Conservation (phyloP, 2,113 vertebrate species). For the Hippolais icterina region DNA sequence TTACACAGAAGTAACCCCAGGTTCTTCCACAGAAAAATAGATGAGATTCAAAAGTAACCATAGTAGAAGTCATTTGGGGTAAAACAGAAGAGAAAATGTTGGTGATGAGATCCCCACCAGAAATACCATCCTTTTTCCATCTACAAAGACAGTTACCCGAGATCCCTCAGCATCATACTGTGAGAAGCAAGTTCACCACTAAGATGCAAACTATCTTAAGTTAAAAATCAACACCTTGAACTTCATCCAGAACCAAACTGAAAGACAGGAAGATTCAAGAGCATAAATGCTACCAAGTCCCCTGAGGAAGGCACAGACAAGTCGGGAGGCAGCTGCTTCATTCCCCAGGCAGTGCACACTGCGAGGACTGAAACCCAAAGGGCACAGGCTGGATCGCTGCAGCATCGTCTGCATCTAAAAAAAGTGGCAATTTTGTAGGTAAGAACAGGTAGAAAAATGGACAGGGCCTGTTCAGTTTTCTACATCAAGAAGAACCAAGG, state of each 20-base stretch:
- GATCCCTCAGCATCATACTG: not conserved
- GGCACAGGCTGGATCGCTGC: not conserved
- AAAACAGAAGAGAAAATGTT: not conserved
- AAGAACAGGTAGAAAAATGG: not conserved
- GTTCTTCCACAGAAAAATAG: not conserved
- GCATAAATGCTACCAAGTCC: not conserved
- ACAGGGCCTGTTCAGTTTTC: not conserved
- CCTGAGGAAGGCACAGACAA: not conserved
- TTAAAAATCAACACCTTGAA: not conserved
- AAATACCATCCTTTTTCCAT: not conserved
- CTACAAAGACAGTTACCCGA: rapidly evolving
- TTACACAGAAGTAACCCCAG: not conserved
- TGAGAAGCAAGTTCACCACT: not conserved
- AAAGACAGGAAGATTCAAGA: not conserved
- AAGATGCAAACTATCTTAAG: not conserved
- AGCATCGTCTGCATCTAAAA: not conserved
- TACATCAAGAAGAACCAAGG: not conserved
- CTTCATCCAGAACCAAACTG: not conserved
- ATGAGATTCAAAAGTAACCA: not conserved
- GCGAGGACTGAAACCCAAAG: not conserved
- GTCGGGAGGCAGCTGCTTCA: not conserved
- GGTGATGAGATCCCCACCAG: not conserved
- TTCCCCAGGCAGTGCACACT: not conserved
- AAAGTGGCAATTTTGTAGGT: not conserved
- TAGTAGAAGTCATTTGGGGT: not conserved